A percentile compares a stretch with the other conserved stretches of the same genome.
These are phyloP conservation scores for Scortum barcoo DNA, from an alignment of 2,113 vertebrate genomes.

Conservation along the genomic window DNA sequence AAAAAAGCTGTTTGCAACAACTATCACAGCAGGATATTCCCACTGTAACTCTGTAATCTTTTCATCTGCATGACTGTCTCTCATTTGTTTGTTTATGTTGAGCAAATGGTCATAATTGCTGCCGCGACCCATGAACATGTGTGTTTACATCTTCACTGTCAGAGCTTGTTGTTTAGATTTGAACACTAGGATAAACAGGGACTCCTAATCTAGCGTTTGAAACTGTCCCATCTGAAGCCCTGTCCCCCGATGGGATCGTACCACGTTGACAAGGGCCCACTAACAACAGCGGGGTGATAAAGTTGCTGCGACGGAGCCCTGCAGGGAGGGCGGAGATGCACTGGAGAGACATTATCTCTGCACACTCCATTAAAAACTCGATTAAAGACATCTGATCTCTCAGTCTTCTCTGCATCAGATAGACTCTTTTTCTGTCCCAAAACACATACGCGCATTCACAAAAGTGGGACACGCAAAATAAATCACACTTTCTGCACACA, in stretches of 20 bases:
- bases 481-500: background rate
- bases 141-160: conserved; percentile 54
- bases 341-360: conserved; percentile 44
- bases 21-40: conserved; percentile 17
- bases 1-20: background rate
- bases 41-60: conserved; percentile 15
- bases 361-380: conserved; percentile 25
- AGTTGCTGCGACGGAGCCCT: conserved; percentile 48
- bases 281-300: conserved; percentile 9
- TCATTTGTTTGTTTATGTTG: conserved; percentile 69
- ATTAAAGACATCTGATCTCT: conserved; percentile 21
- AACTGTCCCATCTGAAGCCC: conserved; percentile 20
- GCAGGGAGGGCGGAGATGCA: conserved; percentile 56
- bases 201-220: conserved; percentile 48
- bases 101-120: conserved; percentile 73
- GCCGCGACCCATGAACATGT: conserved; percentile 45
- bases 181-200: conserved; percentile 59
- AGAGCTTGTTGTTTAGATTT: conserved; percentile 49
- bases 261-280: conserved; percentile 6
- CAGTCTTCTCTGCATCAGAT: background rate
- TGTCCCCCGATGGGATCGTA: background rate
- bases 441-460: background rate
- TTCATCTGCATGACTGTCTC: conserved; percentile 45
- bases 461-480: background rate
- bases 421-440: background rate